These are phyloP conservation scores for Sphaeridia pumilis DNA, from an alignment of 2,888 invertebrate genomes.

Conservation along the genomic window DNA sequence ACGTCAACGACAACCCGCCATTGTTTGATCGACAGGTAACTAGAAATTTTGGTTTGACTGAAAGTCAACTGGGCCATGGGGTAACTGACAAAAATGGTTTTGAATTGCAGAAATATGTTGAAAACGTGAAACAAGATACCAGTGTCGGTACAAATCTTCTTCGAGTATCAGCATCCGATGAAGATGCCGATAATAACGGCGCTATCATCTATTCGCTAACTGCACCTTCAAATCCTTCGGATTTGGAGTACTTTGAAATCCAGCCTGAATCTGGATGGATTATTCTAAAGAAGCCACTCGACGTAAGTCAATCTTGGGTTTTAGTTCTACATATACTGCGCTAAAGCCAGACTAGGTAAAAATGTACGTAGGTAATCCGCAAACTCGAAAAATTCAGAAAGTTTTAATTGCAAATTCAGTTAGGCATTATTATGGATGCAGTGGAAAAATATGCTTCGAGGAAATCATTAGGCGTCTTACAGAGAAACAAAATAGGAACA, in stretches of 20 bases:
- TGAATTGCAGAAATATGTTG: constrained; percentile 72
- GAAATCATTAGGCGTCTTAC: no score
- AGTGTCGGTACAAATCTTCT: constrained; percentile 89
- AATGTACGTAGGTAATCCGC: no score
- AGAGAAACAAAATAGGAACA: no score
- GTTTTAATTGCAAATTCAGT: no score
- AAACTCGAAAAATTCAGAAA: no score
- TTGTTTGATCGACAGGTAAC: constrained; percentile 70
- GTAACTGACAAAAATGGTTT: neutral
- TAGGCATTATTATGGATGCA: no score
- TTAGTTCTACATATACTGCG: no score
- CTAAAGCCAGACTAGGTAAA: no score
- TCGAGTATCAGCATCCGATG: constrained; percentile 89
- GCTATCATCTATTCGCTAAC: constrained; percentile 84
- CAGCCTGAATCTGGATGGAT: constrained; percentile 97
- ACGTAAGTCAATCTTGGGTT: constrained; percentile 93
- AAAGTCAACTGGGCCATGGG: neutral
- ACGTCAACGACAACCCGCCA: constrained; percentile 49
- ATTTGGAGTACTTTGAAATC: constrained; percentile 90
- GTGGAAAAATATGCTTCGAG: no score
- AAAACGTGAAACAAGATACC: constrained; percentile 92
- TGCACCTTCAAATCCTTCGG: constrained; percentile 74
- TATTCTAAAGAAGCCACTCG: constrained; percentile 82
- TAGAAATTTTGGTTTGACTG: neutral
- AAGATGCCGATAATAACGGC: constrained; percentile 94